Evolutionary conservation across 2,888 invertebrate genomes (phyloP), one percentile per base, ranked within the genome.

Genomic region (Abrostola triplasia): DNA sequence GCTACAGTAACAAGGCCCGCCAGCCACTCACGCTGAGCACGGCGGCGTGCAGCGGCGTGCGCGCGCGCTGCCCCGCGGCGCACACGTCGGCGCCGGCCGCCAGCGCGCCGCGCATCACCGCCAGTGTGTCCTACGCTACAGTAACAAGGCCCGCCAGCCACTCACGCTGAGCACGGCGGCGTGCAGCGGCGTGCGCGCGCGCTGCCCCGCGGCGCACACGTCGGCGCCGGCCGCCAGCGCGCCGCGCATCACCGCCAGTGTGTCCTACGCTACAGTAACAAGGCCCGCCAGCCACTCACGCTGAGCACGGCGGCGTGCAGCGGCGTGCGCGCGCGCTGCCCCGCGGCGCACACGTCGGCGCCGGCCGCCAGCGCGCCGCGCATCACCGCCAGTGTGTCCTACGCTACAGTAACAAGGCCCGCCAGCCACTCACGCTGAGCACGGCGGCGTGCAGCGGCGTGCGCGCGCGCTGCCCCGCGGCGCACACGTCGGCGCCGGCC

Each of bases 161-260:
- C 41, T 41, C 41, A 41, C 41, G 41, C 41, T 68, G 49, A 64
- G 64, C 47, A 68, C 67, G 51, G 67, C 67, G 64, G 67, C 67
- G 51, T 68, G 67, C 9, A 68, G 54, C 10, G 67, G 60, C 40
- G 53, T 40, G n/a, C 61, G 62, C 5, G 5, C n/a, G 35, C 44
- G 38, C 9, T 8, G 24, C 13, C 12, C 42, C 13, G 58, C 7
- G 13, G 51, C 50, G 61, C 47, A 1, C 9, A 52, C 53, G 54
- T 67, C 70, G 38, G 67, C 70, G 51, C 61, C 56, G 42, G 61
- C 67, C 38, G 70, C 70, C 36, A 70, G 64, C 54, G 71, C 67
- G 12, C 62, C 63, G 1, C 97, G 96, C 98, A 99, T 98, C 13
- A 24, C 41, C 41, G 41, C 41, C 41, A 41, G n/a, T 11, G 11